Base-by-base conservation (phyloP, 2,888 invertebrate genomes). In the Chrysotoxum bicinctum region DNA sequence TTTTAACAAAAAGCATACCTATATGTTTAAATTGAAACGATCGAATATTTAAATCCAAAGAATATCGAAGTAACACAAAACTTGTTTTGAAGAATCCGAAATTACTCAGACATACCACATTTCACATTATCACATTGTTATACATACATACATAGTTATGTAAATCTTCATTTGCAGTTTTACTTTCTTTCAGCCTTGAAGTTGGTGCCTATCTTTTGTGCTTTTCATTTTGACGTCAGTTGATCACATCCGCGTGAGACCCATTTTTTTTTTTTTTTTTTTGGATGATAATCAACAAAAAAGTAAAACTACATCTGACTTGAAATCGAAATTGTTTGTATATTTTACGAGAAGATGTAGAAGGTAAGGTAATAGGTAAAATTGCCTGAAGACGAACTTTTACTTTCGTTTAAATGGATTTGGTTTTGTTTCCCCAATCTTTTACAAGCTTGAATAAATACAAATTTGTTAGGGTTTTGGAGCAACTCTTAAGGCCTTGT, bases 161-260 rank as follows among this genome's bases (percentile, higher is more conserved):
- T 37, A 60, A 56, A 54, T 30, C 48, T 2, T 26, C 14, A 23
- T 62, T 37, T 45, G 35, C 10, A 23, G 21, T 76, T 70, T 74
- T 70, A 70, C 83, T 84, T 79, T 84, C 83, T 70, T 79, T 79
- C 80, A 84, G 83, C 83, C 83, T 84, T 84, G 83, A 80, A 83
- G 54, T 16, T 37, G 7, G 70, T 75, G 19, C 75, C n/a, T n/a
- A n/a, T n/a, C 74, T 74, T 75, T 74, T 64, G 32, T 70, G 35
- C 83, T 84, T 84, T 84, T 80, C 79, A 69, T 74, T 83, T 77
- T 48, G 70, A 56, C 76, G 56, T 76, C 77, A 81, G 70, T 32
- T 75, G 75, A 52, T 32, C 62, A 56, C 50, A 68, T 62, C 56
- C 80, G 64, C 19, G 64, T 64, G 80, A 68, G 64, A 66, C 64